These are phyloP conservation scores for Alviniconcha strummeri DNA, from an alignment of 2,888 invertebrate species.

Conservation along the genomic window DNA sequence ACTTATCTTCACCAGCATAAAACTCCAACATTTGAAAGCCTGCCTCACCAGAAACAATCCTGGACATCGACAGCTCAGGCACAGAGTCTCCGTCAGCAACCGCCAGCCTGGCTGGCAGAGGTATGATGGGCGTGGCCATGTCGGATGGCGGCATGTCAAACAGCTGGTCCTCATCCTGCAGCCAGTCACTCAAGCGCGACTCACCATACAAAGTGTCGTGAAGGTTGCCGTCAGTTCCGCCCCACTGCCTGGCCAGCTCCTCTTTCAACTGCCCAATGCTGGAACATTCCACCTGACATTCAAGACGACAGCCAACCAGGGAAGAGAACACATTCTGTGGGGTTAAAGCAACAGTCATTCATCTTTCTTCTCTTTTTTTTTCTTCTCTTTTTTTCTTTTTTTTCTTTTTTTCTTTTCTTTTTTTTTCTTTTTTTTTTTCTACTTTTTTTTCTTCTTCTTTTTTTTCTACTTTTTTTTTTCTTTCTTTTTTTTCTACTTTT, in stretches of 20 bases:
- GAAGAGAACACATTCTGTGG: no score
- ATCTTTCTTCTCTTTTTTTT: no score
- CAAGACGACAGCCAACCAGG: no score
- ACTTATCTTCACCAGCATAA: neutral
- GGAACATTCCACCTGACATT: neutral
- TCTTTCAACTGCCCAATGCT: constrained; percentile 14
- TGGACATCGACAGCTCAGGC: constrained; percentile 24
- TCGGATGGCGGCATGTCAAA: constrained; percentile 24
- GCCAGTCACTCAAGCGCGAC: constrained; percentile 23
- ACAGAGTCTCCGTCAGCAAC: neutral
- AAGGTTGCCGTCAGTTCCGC: neutral
- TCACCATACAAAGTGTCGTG: constrained; percentile 24
- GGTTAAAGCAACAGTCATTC: no score
- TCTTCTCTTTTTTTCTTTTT: no score
- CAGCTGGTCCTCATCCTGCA: constrained; percentile 21
- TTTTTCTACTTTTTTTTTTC: no score
- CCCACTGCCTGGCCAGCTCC: constrained; percentile 6
- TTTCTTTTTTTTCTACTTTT: no score
- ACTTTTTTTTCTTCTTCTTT: no score
- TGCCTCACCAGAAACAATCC: constrained; percentile 24
- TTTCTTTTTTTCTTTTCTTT: no score
- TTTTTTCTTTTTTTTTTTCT: no score
- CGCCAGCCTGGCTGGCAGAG: neutral
- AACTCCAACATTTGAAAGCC: neutral
- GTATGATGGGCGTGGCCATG: neutral